phyloP scores from a whole-genome alignment of 2,888 invertebrate genomes.

The Heliconius sara region DNA sequence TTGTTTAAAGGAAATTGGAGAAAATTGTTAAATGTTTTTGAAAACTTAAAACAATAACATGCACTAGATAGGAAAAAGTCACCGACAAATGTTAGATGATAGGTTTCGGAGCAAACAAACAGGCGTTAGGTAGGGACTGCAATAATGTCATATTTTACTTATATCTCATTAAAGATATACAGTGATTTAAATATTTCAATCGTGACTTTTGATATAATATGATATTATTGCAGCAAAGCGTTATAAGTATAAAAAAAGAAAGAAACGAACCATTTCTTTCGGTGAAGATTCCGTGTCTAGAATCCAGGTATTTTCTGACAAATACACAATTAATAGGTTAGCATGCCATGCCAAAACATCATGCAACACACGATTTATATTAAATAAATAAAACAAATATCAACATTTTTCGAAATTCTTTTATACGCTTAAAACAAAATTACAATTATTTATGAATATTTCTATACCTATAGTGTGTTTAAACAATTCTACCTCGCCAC shows the following conservation, averaged over 20 bases:
- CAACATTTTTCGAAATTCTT: neutral
- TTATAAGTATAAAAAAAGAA: conserved; percentile 54
- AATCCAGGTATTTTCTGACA: conserved; percentile 83
- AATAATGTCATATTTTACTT: conserved; percentile 32
- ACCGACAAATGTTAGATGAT: conserved; percentile 32
- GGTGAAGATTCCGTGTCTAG: conserved; percentile 79
- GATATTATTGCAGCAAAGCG: conserved; percentile 42
- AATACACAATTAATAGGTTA: conserved; percentile 80
- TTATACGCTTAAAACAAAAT: conserved; percentile 15
- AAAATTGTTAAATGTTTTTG: neutral
- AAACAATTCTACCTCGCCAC: conserved; percentile 34
- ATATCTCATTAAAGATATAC: neutral
- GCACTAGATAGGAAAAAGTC: conserved; percentile 12
- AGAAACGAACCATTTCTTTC: conserved; percentile 79
- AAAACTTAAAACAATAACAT: conserved; percentile 22
- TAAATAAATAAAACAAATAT: conserved; percentile 33
- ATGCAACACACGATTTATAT: conserved; percentile 72
- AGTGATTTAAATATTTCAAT: neutral
- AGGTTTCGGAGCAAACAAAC: conserved; percentile 33
- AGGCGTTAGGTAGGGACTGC: conserved; percentile 22
- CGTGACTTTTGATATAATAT: conserved; percentile 12
- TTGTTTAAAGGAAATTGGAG: neutral
- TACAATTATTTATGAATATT: conserved; percentile 18
- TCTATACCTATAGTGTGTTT: conserved; percentile 21
- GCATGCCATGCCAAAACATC: conserved; percentile 80